A percentile compares a stretch with the other conserved stretches of the same genome.
Conservation (phyloP, 2,888 invertebrate genomes). For the Parnassius glacialis region DNA sequence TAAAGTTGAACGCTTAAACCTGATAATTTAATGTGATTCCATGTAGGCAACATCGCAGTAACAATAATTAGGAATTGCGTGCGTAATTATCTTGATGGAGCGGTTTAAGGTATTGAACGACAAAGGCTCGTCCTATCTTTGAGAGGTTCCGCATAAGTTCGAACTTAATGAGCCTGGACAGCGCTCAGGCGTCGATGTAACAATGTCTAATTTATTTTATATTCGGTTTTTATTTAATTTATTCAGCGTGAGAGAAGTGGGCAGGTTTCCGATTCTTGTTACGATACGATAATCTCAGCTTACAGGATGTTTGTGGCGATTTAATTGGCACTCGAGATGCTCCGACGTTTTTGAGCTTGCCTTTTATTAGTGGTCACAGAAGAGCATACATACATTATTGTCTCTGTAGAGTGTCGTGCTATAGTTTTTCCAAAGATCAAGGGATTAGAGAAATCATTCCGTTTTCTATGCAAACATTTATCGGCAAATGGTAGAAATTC, state of each 20-base stretch:
- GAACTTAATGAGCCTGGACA: slow-evolving; percentile 59
- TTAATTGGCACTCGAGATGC: slow-evolving; percentile 77
- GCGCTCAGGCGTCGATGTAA: slow-evolving; percentile 33
- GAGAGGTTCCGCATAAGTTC: slow-evolving; percentile 46
- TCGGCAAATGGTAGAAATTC: too few species aligned
- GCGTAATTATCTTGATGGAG: slow-evolving; percentile 26
- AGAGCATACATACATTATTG: slow-evolving; percentile 52
- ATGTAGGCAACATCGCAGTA: slow-evolving; percentile 17
- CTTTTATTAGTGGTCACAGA: slow-evolving; percentile 59
- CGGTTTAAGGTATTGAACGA: slow-evolving; percentile 29
- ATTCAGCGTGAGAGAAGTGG: slow-evolving; percentile 74
- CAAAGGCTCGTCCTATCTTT: slow-evolving; percentile 32
- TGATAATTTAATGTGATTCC: slow-evolving; percentile 20
- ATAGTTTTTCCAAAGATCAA: slow-evolving; percentile 5
- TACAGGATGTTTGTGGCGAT: slow-evolving; percentile 75
- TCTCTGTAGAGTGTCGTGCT: slow-evolving; percentile 24
- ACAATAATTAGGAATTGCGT: slow-evolving; percentile 27
- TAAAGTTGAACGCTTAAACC: slow-evolving; percentile 17
- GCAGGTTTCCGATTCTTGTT: slow-evolving; percentile 73
- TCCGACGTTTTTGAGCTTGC: slow-evolving; percentile 58
- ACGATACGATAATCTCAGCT: slow-evolving; percentile 76
- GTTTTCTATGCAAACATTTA: too few species aligned
- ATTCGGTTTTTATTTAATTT: slow-evolving; percentile 76
- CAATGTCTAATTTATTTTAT: slow-evolving; percentile 71
- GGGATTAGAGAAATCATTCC: not conserved